A percentile compares a stretch with the other conserved stretches of the same genome.
Evolutionary conservation across 2,113 vertebrate species (phyloP).

Genomic region (Erinaceus europaeus): DNA sequence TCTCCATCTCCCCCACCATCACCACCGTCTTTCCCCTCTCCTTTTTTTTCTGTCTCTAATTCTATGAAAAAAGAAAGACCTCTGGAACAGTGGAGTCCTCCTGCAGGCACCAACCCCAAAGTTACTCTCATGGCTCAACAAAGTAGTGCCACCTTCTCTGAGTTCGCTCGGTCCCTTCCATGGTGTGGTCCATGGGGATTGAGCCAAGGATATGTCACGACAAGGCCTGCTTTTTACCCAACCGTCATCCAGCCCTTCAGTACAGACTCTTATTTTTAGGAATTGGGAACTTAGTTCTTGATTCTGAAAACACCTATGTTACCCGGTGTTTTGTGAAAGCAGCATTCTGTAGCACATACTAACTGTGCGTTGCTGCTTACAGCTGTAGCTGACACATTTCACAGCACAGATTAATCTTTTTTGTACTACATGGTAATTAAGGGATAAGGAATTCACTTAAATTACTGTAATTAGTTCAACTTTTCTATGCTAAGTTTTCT

Average conservation of each 20-base stretch:
- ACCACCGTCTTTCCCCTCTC: too few relatives aligned
- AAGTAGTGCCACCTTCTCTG: too few relatives aligned
- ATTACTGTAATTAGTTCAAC: conserved; percentile 59
- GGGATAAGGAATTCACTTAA: conserved; percentile 40
- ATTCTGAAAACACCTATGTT: background rate
- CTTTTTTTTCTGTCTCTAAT: too few relatives aligned
- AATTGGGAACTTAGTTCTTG: background rate
- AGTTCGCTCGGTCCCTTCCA: too few relatives aligned
- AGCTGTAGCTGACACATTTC: background rate
- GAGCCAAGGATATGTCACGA: too few relatives aligned
- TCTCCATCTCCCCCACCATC: too few relatives aligned
- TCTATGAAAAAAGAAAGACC: too few relatives aligned
- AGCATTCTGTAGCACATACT: background rate
- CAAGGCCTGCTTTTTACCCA: too few relatives aligned
- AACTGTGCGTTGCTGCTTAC: background rate
- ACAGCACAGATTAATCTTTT: conserved; percentile 28
- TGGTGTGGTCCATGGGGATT: too few relatives aligned
- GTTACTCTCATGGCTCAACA: too few relatives aligned
- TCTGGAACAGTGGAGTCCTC: too few relatives aligned
- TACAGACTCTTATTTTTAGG: background rate
- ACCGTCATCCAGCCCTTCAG: background rate
- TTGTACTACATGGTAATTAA: conserved; percentile 39
- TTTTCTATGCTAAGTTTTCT: conserved; percentile 25
- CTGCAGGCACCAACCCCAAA: too few relatives aligned
- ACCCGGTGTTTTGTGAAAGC: background rate